A percentile compares a stretch with the other conserved stretches of the same genome.
Evolutionary conservation across 2,888 invertebrate species (phyloP).

Genomic region (Hypsopygia costalis): DNA sequence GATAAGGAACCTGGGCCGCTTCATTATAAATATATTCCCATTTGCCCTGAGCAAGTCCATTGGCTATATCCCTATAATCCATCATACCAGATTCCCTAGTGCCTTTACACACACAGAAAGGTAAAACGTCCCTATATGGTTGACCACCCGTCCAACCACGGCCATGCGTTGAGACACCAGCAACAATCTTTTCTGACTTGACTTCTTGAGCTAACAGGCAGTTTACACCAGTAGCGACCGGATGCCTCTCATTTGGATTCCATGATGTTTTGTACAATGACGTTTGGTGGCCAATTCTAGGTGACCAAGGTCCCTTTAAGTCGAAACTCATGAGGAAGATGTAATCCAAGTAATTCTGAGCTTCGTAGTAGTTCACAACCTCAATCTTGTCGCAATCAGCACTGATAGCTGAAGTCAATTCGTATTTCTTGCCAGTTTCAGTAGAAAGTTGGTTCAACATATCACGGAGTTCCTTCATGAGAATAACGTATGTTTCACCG

Average conservation of each 20-base stretch:
- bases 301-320: conserved; percentile 76
- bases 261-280: conserved; percentile 63
- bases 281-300: conserved; percentile 69
- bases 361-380: conserved; percentile 66
- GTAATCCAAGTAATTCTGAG: conserved; percentile 73
- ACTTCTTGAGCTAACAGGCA: conserved; percentile 69
- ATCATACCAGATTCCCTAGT: too few relatives aligned
- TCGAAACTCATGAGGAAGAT: conserved; percentile 76
- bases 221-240: conserved; percentile 72
- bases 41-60: too few relatives aligned
- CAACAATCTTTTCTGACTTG: conserved; percentile 63
- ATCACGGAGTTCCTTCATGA: conserved; percentile 67
- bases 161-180: conserved; percentile 74
- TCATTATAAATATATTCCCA: conserved; percentile 72
- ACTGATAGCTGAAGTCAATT: conserved; percentile 72
- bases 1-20: conserved; percentile 68
- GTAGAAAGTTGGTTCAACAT: conserved; percentile 65
- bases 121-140: too few relatives aligned
- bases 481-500: conserved; percentile 55
- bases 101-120: too few relatives aligned
- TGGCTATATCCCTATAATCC: too few relatives aligned
- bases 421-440: conserved; percentile 66
- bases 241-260: conserved; percentile 71
- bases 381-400: conserved; percentile 76
- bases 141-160: conserved; percentile 76